A percentile compares a stretch with the other conserved stretches of the same genome.
phyloP scores from a whole-genome alignment of 2,113 vertebrate species.

The Hemiscyllium ocellatum region DNA sequence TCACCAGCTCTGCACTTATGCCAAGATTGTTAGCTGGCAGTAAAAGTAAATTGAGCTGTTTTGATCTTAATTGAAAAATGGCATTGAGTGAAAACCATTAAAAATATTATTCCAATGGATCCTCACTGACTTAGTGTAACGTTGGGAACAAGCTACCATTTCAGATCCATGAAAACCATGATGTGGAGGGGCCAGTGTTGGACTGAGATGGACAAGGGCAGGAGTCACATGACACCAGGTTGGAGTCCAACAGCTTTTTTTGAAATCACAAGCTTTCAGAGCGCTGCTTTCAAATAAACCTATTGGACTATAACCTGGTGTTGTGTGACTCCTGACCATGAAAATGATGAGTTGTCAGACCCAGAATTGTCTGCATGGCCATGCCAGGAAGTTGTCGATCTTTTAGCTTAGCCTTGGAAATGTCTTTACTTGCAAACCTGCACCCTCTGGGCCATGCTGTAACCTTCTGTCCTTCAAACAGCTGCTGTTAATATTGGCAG shows the following conservation, averaged over 20 bases:
- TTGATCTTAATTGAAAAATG: conserved; percentile 7
- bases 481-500: background rate
- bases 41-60: conserved; percentile 27
- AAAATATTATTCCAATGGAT: background rate
- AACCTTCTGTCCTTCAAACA: background rate
- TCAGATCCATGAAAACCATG: background rate
- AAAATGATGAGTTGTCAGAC: background rate
- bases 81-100: background rate
- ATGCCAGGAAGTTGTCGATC: background rate
- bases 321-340: background rate
- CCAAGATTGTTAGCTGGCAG: conserved; percentile 28
- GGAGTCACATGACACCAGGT: too few species aligned
- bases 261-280: too few species aligned
- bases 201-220: too few species aligned
- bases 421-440: background rate
- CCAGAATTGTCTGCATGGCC: background rate
- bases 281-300: too few species aligned
- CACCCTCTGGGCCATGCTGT: background rate
- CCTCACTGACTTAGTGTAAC: background rate
- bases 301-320: too few species aligned
- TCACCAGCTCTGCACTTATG: background rate
- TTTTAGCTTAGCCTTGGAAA: background rate
- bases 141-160: background rate
- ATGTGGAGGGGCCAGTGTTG: too few species aligned
- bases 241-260: too few species aligned